Base-by-base conservation (phyloP, 2,113 vertebrate genomes). In the Lophura nycthemera region DNA sequence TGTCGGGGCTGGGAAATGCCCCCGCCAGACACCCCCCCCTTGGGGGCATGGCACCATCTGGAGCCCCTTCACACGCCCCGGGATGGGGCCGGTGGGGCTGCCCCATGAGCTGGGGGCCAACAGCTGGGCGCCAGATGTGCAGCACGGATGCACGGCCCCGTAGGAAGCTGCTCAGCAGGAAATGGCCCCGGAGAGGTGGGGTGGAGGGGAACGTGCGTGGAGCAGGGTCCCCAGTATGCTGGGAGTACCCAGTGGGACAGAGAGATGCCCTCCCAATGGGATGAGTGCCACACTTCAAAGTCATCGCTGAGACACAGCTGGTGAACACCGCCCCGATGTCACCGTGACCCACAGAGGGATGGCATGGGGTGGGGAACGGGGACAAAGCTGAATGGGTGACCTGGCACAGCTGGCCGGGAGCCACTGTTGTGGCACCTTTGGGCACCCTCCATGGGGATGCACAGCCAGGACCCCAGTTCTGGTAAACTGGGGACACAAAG, bases 81-180 rank as follows among this genome's bases (percentile, higher is more conserved):
- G 90, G 88, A 91, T 86, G 84, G 91, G 32, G 30, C 56, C 69
- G 79, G 75, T 27, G 50, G 50, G 50, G 50, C 50, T 54, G 25
- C 50, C 25, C 50, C 50, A 15, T 29, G 50, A 79, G 76, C 57
- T 2, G 7, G 66, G 88, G n/a, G 3, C 8, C 63, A 67, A 54
- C 96, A 95, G 91, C 96, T 96, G 95, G 56, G 57, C 1, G 5
- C 94, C 96, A 95, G 96, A 96, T 96, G 96, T 92, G 94, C 79
- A 66, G 75, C 43, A 47, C 45, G 11, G 90, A 83, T 30, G n/a
- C 0, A 1, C 5, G 11, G 77, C 70, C 74, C 3, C 30, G 7
- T 20, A 83, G 80, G 70, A 47, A 92, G 38, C 83, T 1, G 10
- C 42, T 73, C 75, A 6, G 7, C 88, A 91, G 95, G 95, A 96